A percentile compares a stretch with the other conserved stretches of the same genome.
Evolutionary conservation across 2,888 invertebrate genomes (phyloP).

Genomic region (Cryptus viduatorius): DNA sequence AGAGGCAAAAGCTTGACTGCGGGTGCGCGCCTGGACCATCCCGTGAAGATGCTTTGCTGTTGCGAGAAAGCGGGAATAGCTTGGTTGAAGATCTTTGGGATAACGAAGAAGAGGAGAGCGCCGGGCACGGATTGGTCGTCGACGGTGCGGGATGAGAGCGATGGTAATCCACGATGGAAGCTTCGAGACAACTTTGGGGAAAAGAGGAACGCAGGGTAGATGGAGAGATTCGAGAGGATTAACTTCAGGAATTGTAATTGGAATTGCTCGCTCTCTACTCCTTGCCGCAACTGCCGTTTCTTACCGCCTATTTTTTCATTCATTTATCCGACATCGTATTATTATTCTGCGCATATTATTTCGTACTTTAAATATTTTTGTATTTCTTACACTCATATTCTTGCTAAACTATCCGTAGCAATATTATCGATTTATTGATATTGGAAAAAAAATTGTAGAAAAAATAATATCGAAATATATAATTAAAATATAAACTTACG

Average conservation of each 20-base stretch:
- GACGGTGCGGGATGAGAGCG: constrained; percentile 13
- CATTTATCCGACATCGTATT: background rate
- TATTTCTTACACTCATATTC: background rate
- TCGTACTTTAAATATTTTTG: too few species aligned
- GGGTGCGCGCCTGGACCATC: too few species aligned
- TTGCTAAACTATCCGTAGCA: background rate
- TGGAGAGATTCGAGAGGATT: constrained; percentile 44
- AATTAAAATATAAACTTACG: constrained; percentile 84
- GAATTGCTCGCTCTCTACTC: constrained; percentile 36
- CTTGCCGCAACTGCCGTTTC: background rate
- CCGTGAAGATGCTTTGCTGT: constrained; percentile 17
- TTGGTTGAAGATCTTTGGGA: constrained; percentile 35
- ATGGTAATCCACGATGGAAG: constrained; percentile 56
- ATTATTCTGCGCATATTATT: too few species aligned
- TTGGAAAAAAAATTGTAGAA: too few species aligned
- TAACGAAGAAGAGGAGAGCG: background rate
- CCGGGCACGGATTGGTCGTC: constrained; percentile 20
- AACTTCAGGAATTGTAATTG: constrained; percentile 56
- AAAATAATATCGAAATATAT: background rate
- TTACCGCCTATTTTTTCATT: background rate
- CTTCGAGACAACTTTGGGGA: constrained; percentile 41
- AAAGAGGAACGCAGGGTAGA: constrained; percentile 23
- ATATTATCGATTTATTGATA: background rate
- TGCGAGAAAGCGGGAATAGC: constrained; percentile 41
- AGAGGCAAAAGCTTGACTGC: background rate